A percentile compares a stretch with the other conserved stretches of the same genome.
Evolutionary conservation across 2,888 invertebrate species (phyloP).

Genomic region (Scelioninae gen. 2): DNA sequence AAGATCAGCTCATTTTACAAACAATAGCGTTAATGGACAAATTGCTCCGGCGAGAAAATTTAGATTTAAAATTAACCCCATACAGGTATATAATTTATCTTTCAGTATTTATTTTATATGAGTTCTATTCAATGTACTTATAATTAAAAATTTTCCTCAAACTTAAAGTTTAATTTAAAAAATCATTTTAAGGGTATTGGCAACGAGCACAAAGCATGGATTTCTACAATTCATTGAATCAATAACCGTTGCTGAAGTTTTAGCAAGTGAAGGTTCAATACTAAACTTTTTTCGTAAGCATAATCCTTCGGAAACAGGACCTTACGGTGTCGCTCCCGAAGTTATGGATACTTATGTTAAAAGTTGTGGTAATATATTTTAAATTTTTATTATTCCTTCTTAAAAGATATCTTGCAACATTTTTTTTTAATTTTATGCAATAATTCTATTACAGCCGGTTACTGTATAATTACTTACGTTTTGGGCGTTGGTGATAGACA

Average conservation of each 20-base stretch:
- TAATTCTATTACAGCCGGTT: constrained; percentile 82
- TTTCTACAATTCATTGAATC: constrained; percentile 98
- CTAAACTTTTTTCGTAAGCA: constrained; percentile 94
- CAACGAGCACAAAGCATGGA: constrained; percentile 96
- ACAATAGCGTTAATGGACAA: constrained; percentile 99
- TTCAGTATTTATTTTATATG: too few species aligned
- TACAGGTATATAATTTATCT: constrained; percentile 78
- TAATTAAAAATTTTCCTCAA: too few species aligned
- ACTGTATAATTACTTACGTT: constrained; percentile 98
- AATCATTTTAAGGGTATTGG: constrained; percentile 82
- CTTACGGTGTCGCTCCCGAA: constrained; percentile 93
- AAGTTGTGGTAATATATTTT: constrained; percentile 82
- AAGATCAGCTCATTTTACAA: constrained; percentile 97
- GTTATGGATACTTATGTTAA: constrained; percentile 98
- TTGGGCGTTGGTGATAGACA: constrained; percentile 98
- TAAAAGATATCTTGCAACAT: too few species aligned
- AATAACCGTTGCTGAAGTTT: constrained; percentile 92
- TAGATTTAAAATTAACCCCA: constrained; percentile 97
- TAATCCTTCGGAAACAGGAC: constrained; percentile 90
- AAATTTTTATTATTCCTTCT: too few species aligned
- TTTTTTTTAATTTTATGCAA: constrained; percentile 5
- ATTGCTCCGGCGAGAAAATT: constrained; percentile 92
- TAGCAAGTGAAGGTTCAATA: constrained; percentile 91
- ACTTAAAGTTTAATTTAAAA: too few species aligned
- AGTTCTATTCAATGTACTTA: too few species aligned